A percentile compares a stretch with the other conserved stretches of the same genome.
phyloP scores from a whole-genome alignment of 2,888 invertebrate species.

The Ethmia dodecea region DNA sequence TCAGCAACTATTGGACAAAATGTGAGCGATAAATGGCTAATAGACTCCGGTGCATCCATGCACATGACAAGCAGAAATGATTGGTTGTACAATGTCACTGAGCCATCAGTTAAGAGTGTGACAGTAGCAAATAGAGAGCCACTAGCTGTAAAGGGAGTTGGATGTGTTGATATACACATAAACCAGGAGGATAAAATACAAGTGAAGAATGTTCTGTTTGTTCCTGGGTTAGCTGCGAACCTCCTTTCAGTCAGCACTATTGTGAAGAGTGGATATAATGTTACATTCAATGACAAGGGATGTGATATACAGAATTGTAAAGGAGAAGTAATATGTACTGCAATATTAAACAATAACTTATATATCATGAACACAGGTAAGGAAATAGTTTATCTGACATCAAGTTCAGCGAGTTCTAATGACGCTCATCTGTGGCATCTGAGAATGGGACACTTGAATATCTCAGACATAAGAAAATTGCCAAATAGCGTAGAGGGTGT shows the following conservation, averaged over 20 bases:
- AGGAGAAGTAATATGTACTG: not conserved
- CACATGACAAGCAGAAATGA: conserved; percentile 14
- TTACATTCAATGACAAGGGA: conserved; percentile 1
- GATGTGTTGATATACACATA: conserved; percentile 1
- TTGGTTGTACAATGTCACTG: conserved; percentile 16
- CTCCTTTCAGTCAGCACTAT: conserved; percentile 23
- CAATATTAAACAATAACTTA: not conserved
- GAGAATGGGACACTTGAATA: conserved; percentile 8
- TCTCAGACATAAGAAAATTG: conserved; percentile 6
- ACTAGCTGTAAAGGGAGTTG: conserved; percentile 1
- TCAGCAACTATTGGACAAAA: conserved; percentile 4
- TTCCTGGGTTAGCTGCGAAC: conserved; percentile 22
- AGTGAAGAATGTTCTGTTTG: conserved; percentile 23
- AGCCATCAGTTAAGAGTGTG: conserved; percentile 10
- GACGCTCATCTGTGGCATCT: conserved; percentile 1
- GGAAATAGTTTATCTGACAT: not conserved
- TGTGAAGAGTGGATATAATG: conserved; percentile 16
- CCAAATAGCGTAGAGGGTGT: conserved; percentile 6
- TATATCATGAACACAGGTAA: not conserved
- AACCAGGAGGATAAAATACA: conserved; percentile 1
- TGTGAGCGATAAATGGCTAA: conserved; percentile 4
- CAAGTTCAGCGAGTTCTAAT: not conserved
- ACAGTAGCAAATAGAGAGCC: conserved; percentile 6
- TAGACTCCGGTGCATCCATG: conserved; percentile 16
- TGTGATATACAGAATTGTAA: not conserved